These are phyloP conservation scores for Ptychochromis oligacanthus DNA, from an alignment of 2,113 vertebrate genomes.

Conservation along the genomic window DNA sequence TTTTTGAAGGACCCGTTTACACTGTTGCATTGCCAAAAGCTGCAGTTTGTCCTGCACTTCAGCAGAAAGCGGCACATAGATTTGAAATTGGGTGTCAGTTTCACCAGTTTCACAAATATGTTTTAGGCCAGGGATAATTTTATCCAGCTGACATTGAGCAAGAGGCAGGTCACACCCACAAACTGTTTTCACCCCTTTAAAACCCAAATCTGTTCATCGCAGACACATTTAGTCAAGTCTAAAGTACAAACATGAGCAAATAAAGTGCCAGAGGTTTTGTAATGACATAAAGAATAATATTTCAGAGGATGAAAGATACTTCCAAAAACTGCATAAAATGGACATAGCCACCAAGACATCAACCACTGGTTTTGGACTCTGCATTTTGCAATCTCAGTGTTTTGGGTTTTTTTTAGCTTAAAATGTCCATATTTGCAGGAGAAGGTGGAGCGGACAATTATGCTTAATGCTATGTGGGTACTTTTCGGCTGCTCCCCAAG, in stretches of 20 bases:
- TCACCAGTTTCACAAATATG: not conserved
- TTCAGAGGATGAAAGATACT: not conserved
- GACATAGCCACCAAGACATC: too few relatives aligned
- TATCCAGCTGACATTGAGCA: not conserved
- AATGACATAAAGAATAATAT: not conserved
- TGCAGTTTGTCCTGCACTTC: not conserved
- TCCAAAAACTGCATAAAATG: too few relatives aligned
- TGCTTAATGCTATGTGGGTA: not conserved
- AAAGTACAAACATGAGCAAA: not conserved
- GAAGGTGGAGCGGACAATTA: not conserved
- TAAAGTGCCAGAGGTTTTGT: not conserved
- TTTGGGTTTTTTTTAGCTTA: not conserved
- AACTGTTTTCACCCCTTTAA: accelerated
- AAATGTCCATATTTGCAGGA: not conserved
- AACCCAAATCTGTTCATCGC: not conserved
- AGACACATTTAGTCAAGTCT: not conserved
- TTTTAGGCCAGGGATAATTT: not conserved
- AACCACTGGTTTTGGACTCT: too few relatives aligned
- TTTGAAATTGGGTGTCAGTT: not conserved
- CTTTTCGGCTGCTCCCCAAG: not conserved
- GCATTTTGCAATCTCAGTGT: not conserved
- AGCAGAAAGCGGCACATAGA: too few relatives aligned
- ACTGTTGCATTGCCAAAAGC: too few relatives aligned
- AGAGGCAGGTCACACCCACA: not conserved
- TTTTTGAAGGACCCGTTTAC: not conserved